Evolutionary conservation across 2,888 invertebrate genomes (phyloP), one percentile per base, ranked within the genome.

Genomic region (Macrophya alboannulata): DNA sequence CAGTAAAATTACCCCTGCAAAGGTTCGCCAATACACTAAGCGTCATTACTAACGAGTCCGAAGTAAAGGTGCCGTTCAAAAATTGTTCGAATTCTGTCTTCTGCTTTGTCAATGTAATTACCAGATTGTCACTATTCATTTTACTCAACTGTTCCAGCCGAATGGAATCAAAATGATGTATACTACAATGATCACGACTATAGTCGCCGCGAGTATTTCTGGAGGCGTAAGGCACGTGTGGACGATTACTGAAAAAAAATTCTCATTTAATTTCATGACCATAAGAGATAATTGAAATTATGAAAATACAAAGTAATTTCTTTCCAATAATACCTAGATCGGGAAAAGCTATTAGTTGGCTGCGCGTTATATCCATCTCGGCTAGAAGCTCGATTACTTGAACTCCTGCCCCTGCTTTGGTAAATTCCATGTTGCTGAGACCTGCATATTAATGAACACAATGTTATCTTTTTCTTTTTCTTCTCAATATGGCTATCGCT

Each of bases 11-110:
- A 25, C 55, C 65, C 25, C 55, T 37, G 17, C 62, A 82, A 65
- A 82, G 37, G 43, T 82, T 82, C 8, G 65, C 25, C 31, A 82
- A 43, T 10, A 82, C 65, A 40, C 43, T 59, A 17, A 82, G 21
- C n/a, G 82, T 82, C 17, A 65, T 40, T n/a, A 82, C 82, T 21
- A 82, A 15, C 15, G 43, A 55, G 40, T 82, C 82, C n/a, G 82
- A 9, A 3, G 62, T 82, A 25, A 37, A 15, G 1, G 21, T 82
- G 25, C 55, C 45, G 1, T 82, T 82, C 65, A 82, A 65, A 15
- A 82, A 82, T 82, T 77, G 45, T 55, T 77, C 77, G 10, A 77
- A 77, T 51, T 77, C 55, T 31, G 77, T 55, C 45, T 77, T 77
- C 10, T 55, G 43, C 10, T 59, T 31, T 31, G 17, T 31, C 37